Conservation (phyloP, 2,113 vertebrate genomes). For the Girardinichthys multiradiatus region DNA sequence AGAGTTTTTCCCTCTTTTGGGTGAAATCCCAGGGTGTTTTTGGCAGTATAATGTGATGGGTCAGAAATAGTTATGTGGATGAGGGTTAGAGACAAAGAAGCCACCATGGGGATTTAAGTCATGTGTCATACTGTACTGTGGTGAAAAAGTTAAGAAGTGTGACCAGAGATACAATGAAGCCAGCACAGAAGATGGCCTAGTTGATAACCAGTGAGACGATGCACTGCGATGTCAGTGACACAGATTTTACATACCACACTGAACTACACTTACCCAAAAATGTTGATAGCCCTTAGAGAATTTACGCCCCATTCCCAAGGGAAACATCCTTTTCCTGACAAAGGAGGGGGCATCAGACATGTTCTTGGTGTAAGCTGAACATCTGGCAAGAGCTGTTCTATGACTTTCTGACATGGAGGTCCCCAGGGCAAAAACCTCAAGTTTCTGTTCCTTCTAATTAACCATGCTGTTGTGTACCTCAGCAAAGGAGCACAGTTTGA, state of each 20-base stretch:
- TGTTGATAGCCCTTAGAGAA: too few species aligned
- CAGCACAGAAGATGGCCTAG: constrained; percentile 33
- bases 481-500: constrained; percentile 2
- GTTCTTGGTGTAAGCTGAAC: constrained; percentile 9
- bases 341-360: background rate
- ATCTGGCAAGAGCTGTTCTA: constrained; percentile 31
- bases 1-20: background rate
- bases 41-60: background rate
- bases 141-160: constrained; percentile 42
- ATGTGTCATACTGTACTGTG: constrained; percentile 33
- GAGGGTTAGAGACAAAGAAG: background rate
- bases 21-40: too few species aligned
- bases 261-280: background rate
- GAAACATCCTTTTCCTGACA: background rate
- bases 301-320: background rate
- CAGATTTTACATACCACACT: background rate
- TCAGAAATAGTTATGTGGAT: background rate
- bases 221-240: background rate
- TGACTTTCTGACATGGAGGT: background rate
- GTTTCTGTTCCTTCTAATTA: constrained; percentile 58
- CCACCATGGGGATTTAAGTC: constrained; percentile 42
- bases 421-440: constrained; percentile 20
- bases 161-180: constrained; percentile 29
- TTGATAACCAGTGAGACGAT: constrained; percentile 28
- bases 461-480: background rate